Conservation (phyloP, 2,888 invertebrate species). For the Drosophila gaucha region DNA sequence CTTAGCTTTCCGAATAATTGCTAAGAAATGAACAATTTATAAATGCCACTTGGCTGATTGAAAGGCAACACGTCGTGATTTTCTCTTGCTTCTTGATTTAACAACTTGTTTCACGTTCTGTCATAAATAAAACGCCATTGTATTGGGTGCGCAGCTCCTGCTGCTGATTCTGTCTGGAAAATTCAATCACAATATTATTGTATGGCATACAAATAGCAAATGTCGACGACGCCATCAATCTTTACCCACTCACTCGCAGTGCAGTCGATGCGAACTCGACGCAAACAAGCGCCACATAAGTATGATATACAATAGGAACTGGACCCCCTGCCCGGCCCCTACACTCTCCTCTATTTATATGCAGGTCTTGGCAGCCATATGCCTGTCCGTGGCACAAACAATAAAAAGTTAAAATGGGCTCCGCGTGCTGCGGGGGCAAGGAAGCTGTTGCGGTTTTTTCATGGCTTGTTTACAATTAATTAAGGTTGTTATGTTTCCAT, state of each 20-base stretch:
- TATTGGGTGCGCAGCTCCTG: slow-evolving; percentile 28
- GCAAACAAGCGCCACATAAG: slow-evolving; percentile 35
- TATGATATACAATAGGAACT: slow-evolving; percentile 7
- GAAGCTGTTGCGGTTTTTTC: slow-evolving; percentile 38
- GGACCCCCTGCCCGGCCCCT: background rate
- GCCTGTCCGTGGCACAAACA: slow-evolving; percentile 1
- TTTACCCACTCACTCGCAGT: slow-evolving; percentile 30
- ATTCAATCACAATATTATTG: slow-evolving; percentile 77
- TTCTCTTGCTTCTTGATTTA: slow-evolving; percentile 27
- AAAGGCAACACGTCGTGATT: slow-evolving; percentile 22
- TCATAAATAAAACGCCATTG: slow-evolving; percentile 63
- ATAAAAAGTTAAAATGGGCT: slow-evolving; percentile 33
- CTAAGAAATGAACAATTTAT: background rate
- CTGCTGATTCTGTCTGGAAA: slow-evolving; percentile 22
- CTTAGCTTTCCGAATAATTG: slow-evolving; percentile 3
- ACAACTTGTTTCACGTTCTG: slow-evolving; percentile 65
- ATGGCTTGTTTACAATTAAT: slow-evolving; percentile 75
- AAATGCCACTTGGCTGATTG: slow-evolving; percentile 18
- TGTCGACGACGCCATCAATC: slow-evolving; percentile 61
- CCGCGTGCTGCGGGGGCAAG: background rate
- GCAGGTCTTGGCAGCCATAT: slow-evolving; percentile 27
- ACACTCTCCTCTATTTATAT: background rate
- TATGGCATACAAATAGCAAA: slow-evolving; percentile 60
- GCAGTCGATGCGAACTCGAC: slow-evolving; percentile 22
- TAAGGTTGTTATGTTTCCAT: slow-evolving; percentile 62